Conservation (phyloP, 2,888 invertebrate species). For the Tiliacea citrago region DNA sequence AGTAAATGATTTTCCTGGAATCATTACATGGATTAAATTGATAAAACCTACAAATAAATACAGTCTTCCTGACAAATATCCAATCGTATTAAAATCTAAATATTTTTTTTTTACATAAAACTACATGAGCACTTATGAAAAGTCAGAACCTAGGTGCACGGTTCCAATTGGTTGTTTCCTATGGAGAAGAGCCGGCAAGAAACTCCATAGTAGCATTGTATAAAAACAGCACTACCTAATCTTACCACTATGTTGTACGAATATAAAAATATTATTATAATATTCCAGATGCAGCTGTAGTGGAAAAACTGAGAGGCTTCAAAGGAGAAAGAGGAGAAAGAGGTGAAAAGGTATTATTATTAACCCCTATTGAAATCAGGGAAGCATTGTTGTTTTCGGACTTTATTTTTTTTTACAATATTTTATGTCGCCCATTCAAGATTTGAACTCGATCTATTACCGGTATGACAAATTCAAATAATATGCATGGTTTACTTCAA, state of each 20-base stretch:
- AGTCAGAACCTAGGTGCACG: neutral
- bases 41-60: neutral
- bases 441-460: neutral
- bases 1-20: neutral
- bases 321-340: slow-evolving; percentile 76
- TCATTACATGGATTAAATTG: neutral
- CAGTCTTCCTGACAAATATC: neutral
- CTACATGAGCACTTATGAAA: neutral
- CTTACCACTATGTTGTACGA: neutral
- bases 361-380: slow-evolving; percentile 46
- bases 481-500: neutral
- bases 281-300: slow-evolving; percentile 75
- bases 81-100: too few species aligned
- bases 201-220: neutral
- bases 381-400: slow-evolving; percentile 2
- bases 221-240: neutral
- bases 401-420: neutral
- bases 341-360: slow-evolving; percentile 76
- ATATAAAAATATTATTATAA: slow-evolving; percentile 17
- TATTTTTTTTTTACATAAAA: neutral
- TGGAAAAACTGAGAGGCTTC: slow-evolving; percentile 77
- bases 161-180: neutral
- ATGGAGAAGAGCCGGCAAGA: too few species aligned
- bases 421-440: neutral
- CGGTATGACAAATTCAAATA: neutral